Percentiles rank a stretch among this genome's conserved stretches.
phyloP scores from a whole-genome alignment of 1,140 invertebrate species.

The Rhyzopertha dominica region DNA sequence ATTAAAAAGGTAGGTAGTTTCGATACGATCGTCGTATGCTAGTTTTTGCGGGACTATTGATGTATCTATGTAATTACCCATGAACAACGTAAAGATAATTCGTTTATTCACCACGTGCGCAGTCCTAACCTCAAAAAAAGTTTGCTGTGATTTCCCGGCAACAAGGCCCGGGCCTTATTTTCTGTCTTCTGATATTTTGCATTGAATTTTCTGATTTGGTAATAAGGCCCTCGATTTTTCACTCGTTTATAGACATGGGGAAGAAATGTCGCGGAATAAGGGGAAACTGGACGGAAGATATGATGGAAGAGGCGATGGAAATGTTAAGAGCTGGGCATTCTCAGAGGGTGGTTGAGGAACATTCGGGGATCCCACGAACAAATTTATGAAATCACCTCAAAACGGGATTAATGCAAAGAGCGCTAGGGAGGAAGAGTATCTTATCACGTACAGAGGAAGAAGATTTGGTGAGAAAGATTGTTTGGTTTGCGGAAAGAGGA shows the following conservation, averaged over 20 bases:
- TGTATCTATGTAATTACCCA: too few species aligned
- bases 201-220: neutral
- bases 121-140: too few species aligned
- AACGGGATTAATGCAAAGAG: neutral
- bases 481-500: constrained; percentile 43
- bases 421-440: neutral
- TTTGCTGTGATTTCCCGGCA: too few species aligned
- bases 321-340: neutral
- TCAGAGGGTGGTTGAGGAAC: neutral
- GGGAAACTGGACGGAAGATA: neutral
- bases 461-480: constrained; percentile 56
- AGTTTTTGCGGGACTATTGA: too few species aligned
- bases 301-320: neutral
- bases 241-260: neutral
- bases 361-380: neutral
- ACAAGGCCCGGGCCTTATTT: constrained; percentile 1
- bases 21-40: too few species aligned
- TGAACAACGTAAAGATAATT: too few species aligned
- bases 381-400: neutral
- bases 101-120: too few species aligned
- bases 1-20: too few species aligned
- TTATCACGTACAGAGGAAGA: neutral
- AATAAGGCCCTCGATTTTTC: too few species aligned
- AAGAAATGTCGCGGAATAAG: neutral
- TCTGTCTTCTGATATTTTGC: neutral